These are phyloP conservation scores for Porites divaricata DNA, from an alignment of 92 coral and sea anemone genomes.

Conservation along the genomic window DNA sequence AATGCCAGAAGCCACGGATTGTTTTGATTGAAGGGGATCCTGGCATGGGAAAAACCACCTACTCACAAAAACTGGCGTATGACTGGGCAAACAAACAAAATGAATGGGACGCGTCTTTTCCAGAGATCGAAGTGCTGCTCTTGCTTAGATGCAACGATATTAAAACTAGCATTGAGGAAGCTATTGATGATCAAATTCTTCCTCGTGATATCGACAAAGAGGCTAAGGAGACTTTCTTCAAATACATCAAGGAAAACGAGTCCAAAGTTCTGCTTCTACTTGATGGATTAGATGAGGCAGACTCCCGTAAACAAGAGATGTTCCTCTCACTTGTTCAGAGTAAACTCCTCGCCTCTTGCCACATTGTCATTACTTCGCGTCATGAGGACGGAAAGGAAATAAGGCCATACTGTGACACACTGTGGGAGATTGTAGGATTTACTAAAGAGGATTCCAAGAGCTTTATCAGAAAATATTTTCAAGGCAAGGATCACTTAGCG, in stretches of 20 bases:
- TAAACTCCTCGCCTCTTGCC: neutral
- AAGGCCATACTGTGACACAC: constrained; percentile 1
- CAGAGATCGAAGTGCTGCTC: neutral
- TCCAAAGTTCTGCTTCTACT: neutral
- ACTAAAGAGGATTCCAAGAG: neutral
- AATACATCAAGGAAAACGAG: neutral
- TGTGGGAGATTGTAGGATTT: neutral
- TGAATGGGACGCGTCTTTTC: neutral
- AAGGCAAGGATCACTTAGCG: neutral
- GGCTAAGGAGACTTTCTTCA: neutral
- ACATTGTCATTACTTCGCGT: neutral
- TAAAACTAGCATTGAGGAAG: neutral
- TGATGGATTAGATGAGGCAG: neutral
- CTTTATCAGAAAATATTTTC: neutral
- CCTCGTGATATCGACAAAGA: neutral
- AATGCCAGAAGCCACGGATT: neutral
- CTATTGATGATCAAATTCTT: neutral
- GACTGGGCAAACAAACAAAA: neutral
- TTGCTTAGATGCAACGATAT: neutral
- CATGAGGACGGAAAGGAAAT: neutral
- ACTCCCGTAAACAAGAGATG: too few relatives aligned
- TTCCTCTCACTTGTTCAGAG: too few relatives aligned
- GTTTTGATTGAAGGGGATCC: neutral
- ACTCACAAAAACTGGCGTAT: neutral
- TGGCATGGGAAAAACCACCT: too few relatives aligned